Evolutionary conservation across 2,888 invertebrate genomes (phyloP), one percentile per base, ranked within the genome.

Genomic region (Baccha elongata): DNA sequence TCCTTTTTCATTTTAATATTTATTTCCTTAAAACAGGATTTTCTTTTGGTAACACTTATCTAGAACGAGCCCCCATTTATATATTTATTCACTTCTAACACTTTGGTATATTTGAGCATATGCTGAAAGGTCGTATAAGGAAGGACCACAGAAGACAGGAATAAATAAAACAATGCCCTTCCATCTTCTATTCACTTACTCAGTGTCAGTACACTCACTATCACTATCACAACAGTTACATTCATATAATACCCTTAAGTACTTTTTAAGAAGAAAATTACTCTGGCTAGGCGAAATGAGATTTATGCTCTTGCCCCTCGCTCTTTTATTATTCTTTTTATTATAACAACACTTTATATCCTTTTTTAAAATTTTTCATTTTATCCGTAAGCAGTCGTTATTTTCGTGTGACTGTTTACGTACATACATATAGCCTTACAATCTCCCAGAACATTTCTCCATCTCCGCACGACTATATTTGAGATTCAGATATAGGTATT

Each of bases 361-460:
- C 48, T 32, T 52, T 50, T 60, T n/a, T 8, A 44, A n/a, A 13
- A 11, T 26, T 52, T 52, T 32, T n/a, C n/a, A n/a, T n/a, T n/a
- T n/a, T n/a, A n/a, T n/a, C n/a, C n/a, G n/a, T n/a, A n/a, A n/a
- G n/a, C n/a, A n/a, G n/a, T 8, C 69, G 72, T 46, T 26, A 79
- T 48, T 46, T 72, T 40, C 58, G 48, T 81, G 60, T 76, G 71
- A 81, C 71, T 64, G 68, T 80, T 80, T 74, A 50, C 65, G 55
- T 76, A 26, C 15, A 13, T 40, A 55, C 21, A 64, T 29, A 64
- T 64, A 71, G 60, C 11, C 55, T 40, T 7, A 32, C 64, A 74
- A 46, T 69, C 75, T 65, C 71, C 52, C 48, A 42, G 74, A 53
- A 58, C 60, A 46, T 8, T 60, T 64, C 60, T 60, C 55, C 48